Evolutionary conservation across 2,113 vertebrate genomes (phyloP).

Genomic region (Suncus etruscus): DNA sequence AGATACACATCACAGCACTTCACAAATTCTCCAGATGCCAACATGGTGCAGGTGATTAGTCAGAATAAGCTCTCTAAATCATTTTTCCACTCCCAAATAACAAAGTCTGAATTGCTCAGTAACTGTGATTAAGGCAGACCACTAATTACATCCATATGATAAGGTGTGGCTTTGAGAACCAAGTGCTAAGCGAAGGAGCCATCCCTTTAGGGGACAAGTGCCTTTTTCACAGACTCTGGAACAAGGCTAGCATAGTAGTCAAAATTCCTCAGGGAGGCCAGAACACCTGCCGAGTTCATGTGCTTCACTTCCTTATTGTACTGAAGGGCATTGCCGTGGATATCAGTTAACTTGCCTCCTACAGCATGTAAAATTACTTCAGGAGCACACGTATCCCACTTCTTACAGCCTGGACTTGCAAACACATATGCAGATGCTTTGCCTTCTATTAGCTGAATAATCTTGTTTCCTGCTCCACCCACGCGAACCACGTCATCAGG

Average conservation of each 20-base stretch:
- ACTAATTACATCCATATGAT: slow-evolving; percentile 35
- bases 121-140: slow-evolving; percentile 44
- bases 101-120: slow-evolving; percentile 67
- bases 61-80: not conserved
- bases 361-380: slow-evolving; percentile 96
- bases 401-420: slow-evolving; percentile 97
- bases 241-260: slow-evolving; percentile 94
- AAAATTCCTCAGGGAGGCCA: slow-evolving; percentile 93
- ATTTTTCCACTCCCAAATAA: slow-evolving; percentile 46
- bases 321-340: slow-evolving; percentile 92
- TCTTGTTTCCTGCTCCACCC: slow-evolving; percentile 98
- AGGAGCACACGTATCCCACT: slow-evolving; percentile 98
- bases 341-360: slow-evolving; percentile 96
- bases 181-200: not conserved
- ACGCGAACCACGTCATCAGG: slow-evolving; percentile 94
- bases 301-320: slow-evolving; percentile 96
- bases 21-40: slow-evolving; percentile 26
- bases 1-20: slow-evolving; percentile 1
- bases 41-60: slow-evolving; percentile 21
- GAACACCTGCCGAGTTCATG: slow-evolving; percentile 97
- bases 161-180: slow-evolving; percentile 49
- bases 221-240: slow-evolving; percentile 91
- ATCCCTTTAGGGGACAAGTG: slow-evolving; percentile 88
- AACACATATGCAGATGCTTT: slow-evolving; percentile 98
- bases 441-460: slow-evolving; percentile 97